Evolutionary conservation across 2,113 vertebrate genomes (phyloP).

Genomic region (Myrmophylax atrothorax): DNA sequence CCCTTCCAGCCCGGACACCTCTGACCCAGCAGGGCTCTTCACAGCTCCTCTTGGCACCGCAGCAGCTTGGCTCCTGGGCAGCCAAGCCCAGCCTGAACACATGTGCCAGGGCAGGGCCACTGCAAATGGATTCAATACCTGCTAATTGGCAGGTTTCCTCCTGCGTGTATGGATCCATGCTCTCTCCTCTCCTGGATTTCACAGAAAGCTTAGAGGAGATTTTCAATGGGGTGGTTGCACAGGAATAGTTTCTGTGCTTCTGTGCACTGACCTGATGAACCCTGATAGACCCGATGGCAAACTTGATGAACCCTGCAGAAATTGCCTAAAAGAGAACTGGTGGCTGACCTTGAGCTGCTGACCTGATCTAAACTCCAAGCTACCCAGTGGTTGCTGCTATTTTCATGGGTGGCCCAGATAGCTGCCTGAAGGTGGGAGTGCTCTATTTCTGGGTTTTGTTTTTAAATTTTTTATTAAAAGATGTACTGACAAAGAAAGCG

Average conservation of each 20-base stretch:
- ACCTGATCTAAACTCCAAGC: background rate
- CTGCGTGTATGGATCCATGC: accelerated
- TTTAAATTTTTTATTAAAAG: background rate
- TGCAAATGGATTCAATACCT: background rate
- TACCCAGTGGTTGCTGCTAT: background rate
- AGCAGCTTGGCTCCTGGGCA: background rate
- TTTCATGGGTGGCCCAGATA: background rate
- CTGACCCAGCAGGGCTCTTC: background rate
- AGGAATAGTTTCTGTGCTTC: background rate
- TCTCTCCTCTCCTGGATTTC: background rate
- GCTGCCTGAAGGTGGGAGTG: accelerated
- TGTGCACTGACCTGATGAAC: background rate
- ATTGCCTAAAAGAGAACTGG: background rate
- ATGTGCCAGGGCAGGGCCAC: accelerated
- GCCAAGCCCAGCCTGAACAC: background rate
- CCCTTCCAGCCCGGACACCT: background rate
- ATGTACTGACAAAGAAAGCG: background rate
- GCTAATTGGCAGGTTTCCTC: background rate
- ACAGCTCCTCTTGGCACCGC: accelerated
- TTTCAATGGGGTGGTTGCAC: background rate
- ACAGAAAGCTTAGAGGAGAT: background rate
- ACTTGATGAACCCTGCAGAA: background rate
- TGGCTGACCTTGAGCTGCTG: background rate
- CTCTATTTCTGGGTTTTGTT: background rate
- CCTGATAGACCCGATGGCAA: background rate